These are phyloP conservation scores for Hestina assimilis DNA, from an alignment of 1,140 invertebrate genomes.

Conservation along the genomic window DNA sequence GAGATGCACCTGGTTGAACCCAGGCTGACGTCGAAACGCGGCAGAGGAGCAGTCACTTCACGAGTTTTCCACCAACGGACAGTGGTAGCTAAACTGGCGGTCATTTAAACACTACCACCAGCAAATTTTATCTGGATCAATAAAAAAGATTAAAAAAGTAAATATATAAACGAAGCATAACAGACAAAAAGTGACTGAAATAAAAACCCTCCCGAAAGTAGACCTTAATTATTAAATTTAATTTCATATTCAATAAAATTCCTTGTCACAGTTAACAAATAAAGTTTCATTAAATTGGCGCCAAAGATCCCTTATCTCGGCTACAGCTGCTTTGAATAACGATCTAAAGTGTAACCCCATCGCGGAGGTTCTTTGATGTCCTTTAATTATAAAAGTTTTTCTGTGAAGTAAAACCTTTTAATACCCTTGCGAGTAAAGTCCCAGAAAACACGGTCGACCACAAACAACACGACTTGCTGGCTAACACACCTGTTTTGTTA, in stretches of 20 bases:
- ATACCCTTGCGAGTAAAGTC: conserved; percentile 34
- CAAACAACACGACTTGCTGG: conserved; percentile 35
- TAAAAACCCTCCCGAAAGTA: background rate
- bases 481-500: conserved; percentile 31
- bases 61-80: too few species aligned
- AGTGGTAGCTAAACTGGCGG: too few species aligned
- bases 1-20: too few species aligned
- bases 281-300: conserved; percentile 63
- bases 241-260: conserved; percentile 39
- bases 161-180: too few species aligned
- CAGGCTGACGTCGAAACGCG: too few species aligned
- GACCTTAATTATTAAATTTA: conserved; percentile 15
- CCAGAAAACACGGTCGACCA: conserved; percentile 30
- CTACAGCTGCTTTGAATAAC: conserved; percentile 67
- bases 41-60: too few species aligned
- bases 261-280: conserved; percentile 62
- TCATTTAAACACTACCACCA: too few species aligned
- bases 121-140: too few species aligned
- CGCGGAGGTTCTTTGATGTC: conserved; percentile 70
- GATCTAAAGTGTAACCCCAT: conserved; percentile 71
- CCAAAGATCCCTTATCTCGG: conserved; percentile 69
- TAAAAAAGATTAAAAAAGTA: too few species aligned
- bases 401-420: conserved; percentile 63
- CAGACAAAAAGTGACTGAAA: background rate
- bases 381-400: conserved; percentile 76